phyloP scores from a whole-genome alignment of 30 jellyfish, hydroid and myxozoan genomes.

The Mastigias papua region DNA sequence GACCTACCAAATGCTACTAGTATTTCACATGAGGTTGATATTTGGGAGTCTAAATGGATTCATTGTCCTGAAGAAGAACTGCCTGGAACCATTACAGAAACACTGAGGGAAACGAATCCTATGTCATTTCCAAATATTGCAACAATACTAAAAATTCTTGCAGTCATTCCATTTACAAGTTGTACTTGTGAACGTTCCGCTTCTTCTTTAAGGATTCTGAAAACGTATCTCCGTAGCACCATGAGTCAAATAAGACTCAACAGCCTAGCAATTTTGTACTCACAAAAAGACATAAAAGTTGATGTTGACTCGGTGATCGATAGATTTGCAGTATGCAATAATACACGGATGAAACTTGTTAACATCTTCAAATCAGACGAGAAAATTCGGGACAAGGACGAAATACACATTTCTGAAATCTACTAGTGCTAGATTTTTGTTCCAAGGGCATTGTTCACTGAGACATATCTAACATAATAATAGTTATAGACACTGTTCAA shows the following conservation, averaged over 20 bases:
- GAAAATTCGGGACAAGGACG: not conserved
- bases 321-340: constrained; percentile 10
- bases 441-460: not conserved
- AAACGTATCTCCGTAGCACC: constrained; percentile 28
- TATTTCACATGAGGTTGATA: constrained; percentile 31
- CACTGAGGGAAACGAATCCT: not conserved
- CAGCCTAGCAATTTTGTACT: constrained; percentile 31
- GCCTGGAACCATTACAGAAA: constrained; percentile 1
- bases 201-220: constrained; percentile 13
- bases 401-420: not conserved
- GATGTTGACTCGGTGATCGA: constrained; percentile 20
- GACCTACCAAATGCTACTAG: constrained; percentile 24
- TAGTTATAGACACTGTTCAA: no score
- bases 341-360: constrained; percentile 3
- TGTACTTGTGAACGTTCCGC: constrained; percentile 40
- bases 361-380: constrained; percentile 22
- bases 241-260: constrained; percentile 37
- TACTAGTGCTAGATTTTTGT: not conserved
- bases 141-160: constrained; percentile 6
- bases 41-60: constrained; percentile 40
- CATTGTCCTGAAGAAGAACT: not conserved
- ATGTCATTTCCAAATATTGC: not conserved
- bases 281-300: constrained; percentile 23
- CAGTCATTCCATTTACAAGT: constrained; percentile 34
- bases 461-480: not conserved